These are phyloP conservation scores for Balaeniceps rex DNA, from an alignment of 2,113 vertebrate species.

Conservation along the genomic window DNA sequence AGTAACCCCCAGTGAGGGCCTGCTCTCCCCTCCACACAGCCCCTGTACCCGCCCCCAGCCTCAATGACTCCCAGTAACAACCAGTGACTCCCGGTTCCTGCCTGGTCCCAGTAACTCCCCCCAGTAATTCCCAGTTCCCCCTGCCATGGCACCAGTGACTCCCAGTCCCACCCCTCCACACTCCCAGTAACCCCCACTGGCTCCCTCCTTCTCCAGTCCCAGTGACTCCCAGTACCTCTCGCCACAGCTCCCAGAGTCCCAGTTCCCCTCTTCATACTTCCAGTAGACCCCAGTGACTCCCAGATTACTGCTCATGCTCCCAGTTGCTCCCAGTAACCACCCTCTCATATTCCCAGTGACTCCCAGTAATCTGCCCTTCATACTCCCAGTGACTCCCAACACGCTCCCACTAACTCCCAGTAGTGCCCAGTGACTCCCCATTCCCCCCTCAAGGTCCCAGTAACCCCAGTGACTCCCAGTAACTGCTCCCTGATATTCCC, in stretches of 20 bases:
- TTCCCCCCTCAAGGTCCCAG: too few species aligned
- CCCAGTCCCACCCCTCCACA: background rate
- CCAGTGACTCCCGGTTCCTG: too few species aligned
- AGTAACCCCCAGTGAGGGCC: background rate
- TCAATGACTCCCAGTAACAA: background rate
- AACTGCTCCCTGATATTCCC: too few species aligned
- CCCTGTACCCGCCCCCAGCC: background rate
- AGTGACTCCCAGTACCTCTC: background rate
- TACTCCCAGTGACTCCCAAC: too few species aligned
- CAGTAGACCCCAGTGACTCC: background rate
- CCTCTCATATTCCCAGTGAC: too few species aligned
- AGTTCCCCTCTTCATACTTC: background rate
- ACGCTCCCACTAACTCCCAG: too few species aligned
- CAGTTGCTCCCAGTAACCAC: background rate
- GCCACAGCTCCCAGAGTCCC: background rate
- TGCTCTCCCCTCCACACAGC: too few species aligned
- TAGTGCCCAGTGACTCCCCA: too few species aligned
- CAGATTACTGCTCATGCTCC: too few species aligned
- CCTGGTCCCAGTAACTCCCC: background rate
- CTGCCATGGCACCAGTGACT: background rate
- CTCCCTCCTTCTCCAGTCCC: background rate
- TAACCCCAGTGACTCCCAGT: too few species aligned
- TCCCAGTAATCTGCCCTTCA: too few species aligned
- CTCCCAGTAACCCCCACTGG: background rate
- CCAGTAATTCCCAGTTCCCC: background rate